Percentiles rank a stretch among this genome's conserved stretches.
These are phyloP conservation scores for Agrotis ipsilon DNA, from an alignment of 2,888 invertebrate species.

Conservation along the genomic window DNA sequence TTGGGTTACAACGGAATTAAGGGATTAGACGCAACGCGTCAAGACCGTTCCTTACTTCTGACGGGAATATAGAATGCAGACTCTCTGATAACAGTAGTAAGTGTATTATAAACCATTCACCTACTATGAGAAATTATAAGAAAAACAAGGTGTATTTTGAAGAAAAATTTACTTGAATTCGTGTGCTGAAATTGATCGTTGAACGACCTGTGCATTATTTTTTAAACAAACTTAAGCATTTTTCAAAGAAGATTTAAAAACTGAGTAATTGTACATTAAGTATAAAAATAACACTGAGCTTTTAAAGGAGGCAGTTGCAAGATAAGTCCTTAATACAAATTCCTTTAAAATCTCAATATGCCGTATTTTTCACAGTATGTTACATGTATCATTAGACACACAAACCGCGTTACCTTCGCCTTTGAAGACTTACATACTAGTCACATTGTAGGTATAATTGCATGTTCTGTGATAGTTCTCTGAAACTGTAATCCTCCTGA, in stretches of 20 bases:
- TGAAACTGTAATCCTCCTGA: conserved; percentile 25
- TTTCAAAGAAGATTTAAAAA: neutral
- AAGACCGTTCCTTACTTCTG: conserved; percentile 29
- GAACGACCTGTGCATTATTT: neutral
- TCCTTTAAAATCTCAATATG: neutral
- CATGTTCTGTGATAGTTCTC: neutral
- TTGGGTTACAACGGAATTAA: conserved; percentile 50
- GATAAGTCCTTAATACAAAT: neutral
- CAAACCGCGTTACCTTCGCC: too few relatives aligned
- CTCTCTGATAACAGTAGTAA: neutral
- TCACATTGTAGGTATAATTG: neutral
- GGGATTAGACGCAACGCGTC: conserved; percentile 39
- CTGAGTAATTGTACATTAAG: too few relatives aligned
- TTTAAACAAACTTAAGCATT: neutral
- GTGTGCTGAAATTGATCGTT: neutral
- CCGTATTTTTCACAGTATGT: neutral
- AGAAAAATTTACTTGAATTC: neutral
- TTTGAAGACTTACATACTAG: neutral
- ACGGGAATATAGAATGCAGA: conserved; percentile 1
- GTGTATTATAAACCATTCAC: neutral
- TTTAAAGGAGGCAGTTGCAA: neutral
- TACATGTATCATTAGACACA: neutral
- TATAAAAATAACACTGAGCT: neutral
- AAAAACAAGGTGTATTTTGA: too few relatives aligned
- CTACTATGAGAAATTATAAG: too few relatives aligned